These are phyloP conservation scores for Hirudo medicinalis DNA, from an alignment of 1,140 invertebrate genomes.

Conservation along the genomic window DNA sequence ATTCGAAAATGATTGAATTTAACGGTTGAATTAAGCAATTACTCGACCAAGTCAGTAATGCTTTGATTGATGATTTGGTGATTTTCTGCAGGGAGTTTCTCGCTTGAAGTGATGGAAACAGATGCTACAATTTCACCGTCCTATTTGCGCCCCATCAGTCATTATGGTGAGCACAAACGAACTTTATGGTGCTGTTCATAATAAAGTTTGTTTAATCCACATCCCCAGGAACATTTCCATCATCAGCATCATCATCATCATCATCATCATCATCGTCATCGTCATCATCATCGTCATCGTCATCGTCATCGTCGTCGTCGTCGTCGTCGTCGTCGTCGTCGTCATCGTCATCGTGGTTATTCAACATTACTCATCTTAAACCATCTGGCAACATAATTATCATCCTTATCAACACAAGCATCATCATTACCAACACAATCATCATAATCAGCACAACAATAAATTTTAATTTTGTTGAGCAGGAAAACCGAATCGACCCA, in stretches of 20 bases:
- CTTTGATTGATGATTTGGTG: not conserved
- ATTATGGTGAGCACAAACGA: not conserved
- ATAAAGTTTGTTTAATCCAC: not conserved
- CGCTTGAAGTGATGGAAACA: too few species aligned
- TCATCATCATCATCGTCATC: not conserved
- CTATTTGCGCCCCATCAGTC: not conserved
- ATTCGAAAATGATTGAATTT: too few species aligned
- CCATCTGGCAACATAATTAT: not conserved
- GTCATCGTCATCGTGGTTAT: not conserved
- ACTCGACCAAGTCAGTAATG: not conserved
- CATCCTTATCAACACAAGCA: too few species aligned
- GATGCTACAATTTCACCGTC: not conserved
- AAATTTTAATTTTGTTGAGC: not conserved
- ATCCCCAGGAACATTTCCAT: not conserved
- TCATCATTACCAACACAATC: not conserved
- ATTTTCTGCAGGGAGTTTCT: not conserved
- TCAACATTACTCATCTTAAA: too few species aligned
- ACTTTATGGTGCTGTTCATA: not conserved
- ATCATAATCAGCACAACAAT: not conserved
- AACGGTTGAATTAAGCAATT: too few species aligned
- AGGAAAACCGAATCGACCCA: slow-evolving; percentile 46
- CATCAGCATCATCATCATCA: not conserved
- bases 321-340: not conserved
- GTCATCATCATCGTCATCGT: not conserved
- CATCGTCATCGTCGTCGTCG: not conserved